Conservation (phyloP, 2,113 vertebrate species). For the Hydrolagus affinis region DNA sequence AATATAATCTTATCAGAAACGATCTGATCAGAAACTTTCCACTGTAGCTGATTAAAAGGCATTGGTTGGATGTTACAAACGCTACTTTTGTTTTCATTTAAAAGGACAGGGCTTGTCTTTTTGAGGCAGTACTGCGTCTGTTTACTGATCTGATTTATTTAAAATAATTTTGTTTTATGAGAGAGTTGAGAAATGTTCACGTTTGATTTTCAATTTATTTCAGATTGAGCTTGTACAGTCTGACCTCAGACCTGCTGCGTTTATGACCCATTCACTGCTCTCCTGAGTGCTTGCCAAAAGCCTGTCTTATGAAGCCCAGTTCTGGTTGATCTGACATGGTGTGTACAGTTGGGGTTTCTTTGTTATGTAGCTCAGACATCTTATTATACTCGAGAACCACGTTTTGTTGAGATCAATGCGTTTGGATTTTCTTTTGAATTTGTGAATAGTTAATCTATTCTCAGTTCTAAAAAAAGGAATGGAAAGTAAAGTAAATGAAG, state of each 20-base stretch:
- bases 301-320: not conserved
- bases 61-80: not conserved
- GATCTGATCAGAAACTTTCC: not conserved
- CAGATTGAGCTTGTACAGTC: not conserved
- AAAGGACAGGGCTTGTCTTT: not conserved
- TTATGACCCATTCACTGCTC: not conserved
- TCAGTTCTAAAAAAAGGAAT: not conserved
- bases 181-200: not conserved
- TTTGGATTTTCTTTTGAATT: not conserved
- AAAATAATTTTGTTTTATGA: conserved; percentile 1
- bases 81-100: not conserved
- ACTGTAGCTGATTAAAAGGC: not conserved
- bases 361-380: not conserved
- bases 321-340: not conserved
- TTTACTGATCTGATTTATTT: conserved; percentile 20
- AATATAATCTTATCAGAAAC: conserved; percentile 16
- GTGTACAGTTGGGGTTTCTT: conserved; percentile 14
- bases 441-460: conserved; percentile 2
- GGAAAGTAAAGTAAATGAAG: not conserved
- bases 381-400: not conserved
- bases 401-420: not conserved
- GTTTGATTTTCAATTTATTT: conserved; percentile 21
- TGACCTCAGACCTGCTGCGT: not conserved
- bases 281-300: not conserved
- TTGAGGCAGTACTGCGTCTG: not conserved